Evolutionary conservation across 1,140 invertebrate genomes (phyloP), one percentile per base, ranked within the genome.

Genomic region (Phocides pigmalion): DNA sequence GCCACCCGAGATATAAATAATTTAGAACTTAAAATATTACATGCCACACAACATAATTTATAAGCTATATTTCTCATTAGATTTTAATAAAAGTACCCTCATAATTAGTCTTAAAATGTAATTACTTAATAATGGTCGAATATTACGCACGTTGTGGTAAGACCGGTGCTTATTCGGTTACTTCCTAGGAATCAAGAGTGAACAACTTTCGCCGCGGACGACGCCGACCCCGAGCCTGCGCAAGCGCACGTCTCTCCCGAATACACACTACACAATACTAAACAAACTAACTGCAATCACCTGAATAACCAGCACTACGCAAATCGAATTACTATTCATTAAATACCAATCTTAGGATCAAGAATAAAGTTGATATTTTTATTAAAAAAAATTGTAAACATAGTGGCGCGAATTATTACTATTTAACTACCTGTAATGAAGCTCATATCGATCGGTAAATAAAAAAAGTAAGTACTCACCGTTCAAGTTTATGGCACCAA

Each of bases 401-500:
- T n/a, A 50, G 19, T 14, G n/a, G 4, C 19, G 4, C 0, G 6
- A 50, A 5, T 14, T 32, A 50, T 32, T 4, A 16, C 5, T 11
- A 8, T 12, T 32, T 12, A 28, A 32, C 0, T 9, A 22, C 15
- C 12, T 3, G 20, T 39, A 59, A 42, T 6, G n/a, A 17, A n/a
- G 11, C 22, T 25, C n/a, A 46, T 58, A 37, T 25, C 20, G 14
- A 50, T 56, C 19, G 39, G 6, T 59, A 66, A 76, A 79, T 72
- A 81, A 77, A 74, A n/a, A 79, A 82, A 79, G 37, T 53, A 19
- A 37, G 12, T 72, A 82, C 87, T 86, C 63, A 89, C 87, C 88
- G 81, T 82, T 76, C 82, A 80, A 87, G 81, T 87, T 87, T 87
- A 87, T 87, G 73, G 72, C 80, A 78, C 72, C 77, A 79, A 89